These are phyloP conservation scores for Columba livia DNA, from an alignment of 2,113 vertebrate species.

Conservation along the genomic window DNA sequence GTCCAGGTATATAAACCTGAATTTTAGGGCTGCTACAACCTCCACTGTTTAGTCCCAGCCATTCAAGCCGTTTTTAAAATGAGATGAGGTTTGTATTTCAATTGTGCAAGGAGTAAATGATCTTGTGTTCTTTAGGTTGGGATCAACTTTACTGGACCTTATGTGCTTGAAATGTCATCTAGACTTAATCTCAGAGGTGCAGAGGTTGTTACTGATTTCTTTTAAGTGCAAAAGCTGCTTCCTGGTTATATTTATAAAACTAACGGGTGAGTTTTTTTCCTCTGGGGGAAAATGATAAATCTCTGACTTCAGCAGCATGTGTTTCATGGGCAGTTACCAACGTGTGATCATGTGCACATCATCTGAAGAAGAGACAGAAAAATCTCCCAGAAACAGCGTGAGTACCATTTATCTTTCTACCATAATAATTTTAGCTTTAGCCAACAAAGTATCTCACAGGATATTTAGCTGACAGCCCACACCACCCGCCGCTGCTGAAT, in stretches of 20 bases:
- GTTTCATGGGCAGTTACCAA: background rate
- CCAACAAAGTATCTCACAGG: background rate
- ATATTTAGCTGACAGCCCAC: background rate
- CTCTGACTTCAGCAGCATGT: background rate
- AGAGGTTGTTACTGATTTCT: background rate
- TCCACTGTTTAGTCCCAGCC: background rate
- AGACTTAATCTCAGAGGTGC: conserved; percentile 1
- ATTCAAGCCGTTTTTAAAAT: background rate
- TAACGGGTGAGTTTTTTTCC: background rate
- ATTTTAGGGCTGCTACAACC: background rate
- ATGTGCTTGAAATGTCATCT: background rate
- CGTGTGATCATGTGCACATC: background rate
- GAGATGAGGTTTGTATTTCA: background rate
- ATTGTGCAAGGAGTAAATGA: background rate
- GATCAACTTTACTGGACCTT: background rate
- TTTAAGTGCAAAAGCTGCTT: background rate
- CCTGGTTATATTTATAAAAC: conserved; percentile 7
- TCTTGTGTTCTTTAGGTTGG: background rate
- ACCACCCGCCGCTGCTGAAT: background rate
- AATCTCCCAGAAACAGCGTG: background rate
- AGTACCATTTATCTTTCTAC: background rate
- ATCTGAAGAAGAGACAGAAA: background rate
- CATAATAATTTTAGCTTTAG: background rate
- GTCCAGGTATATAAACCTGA: background rate
- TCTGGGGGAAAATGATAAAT: background rate